Evolutionary conservation across 2,888 invertebrate genomes (phyloP), one percentile per base, ranked within the genome.

Genomic region (Orthosia gracilis): DNA sequence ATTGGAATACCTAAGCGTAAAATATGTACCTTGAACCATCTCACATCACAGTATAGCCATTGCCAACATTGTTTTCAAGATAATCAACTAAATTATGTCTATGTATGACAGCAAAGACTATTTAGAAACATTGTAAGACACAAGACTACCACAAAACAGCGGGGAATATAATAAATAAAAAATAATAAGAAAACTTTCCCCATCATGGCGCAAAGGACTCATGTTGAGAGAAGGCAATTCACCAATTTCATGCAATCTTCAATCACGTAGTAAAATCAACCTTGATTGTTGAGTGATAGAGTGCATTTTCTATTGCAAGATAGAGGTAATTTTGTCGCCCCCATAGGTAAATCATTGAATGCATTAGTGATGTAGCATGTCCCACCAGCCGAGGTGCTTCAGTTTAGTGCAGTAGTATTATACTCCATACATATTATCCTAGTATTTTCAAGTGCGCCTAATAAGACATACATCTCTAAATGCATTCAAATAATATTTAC

Each of bases 161-260:
- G 87, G 94, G 93, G 90, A 91, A 92, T 90, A 90, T 92, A 94
- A 95, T 96, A 96, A 95, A 96, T 94, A 96, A 95, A 94, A 94
- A 95, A 94, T 95, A 95, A 95, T 95, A 95, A 94, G 94, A 94
- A 96, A 96, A 96, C 92, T 96, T 96, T 96, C 91, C 92, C 94
- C 95, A 94, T 96, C 94, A 92, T 84, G 88, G 88, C 90, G 89
- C 88, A 90, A 91, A 91, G 89, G 87, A 89, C 88, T 92, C 91
- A 91, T 89, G 90, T 89, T 89, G 91, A 89, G 92, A 91, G 91
- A 92, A 89, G 89, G 91, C 90, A 91, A 92, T 92, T 89, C 89
- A 90, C 91, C 85, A 92, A 92, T 93, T 92, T 92, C 89, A 89
- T 90, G 81, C 78, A 84, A 83, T 73, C 78, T 58, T 65, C 73